Evolutionary conservation across 2,888 invertebrate species (phyloP).

Genomic region (Callyntrura sp.): DNA sequence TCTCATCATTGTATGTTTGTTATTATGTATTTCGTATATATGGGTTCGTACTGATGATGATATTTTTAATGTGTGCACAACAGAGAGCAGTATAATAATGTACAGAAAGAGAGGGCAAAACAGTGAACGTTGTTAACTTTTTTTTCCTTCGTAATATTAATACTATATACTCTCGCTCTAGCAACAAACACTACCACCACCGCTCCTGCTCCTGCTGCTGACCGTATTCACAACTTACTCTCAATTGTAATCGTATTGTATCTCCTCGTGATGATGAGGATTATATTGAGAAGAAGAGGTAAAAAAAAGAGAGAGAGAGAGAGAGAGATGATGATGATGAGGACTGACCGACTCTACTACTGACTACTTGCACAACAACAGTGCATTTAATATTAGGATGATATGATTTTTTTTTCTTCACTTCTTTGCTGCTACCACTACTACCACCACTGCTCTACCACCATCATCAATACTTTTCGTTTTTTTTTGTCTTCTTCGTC

Average conservation of each 20-base stretch:
- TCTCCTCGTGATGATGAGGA: slow-evolving; percentile 69
- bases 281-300: neutral
- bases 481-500: slow-evolving; percentile 16
- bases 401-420: slow-evolving; percentile 19
- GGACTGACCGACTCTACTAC: slow-evolving; percentile 64
- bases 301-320: slow-evolving; percentile 7
- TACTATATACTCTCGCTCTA: too few relatives aligned
- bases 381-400: slow-evolving; percentile 40
- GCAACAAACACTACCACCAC: too few relatives aligned
- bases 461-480: neutral
- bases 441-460: neutral
- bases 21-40: neutral
- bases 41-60: neutral
- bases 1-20: neutral
- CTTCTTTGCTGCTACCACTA: neutral
- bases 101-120: neutral
- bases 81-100: neutral
- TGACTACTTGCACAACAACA: slow-evolving; percentile 18
- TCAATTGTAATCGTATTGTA: slow-evolving; percentile 72
- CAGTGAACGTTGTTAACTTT: neutral
- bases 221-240: slow-evolving; percentile 51
- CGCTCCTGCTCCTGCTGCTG: too few relatives aligned
- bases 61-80: slow-evolving; percentile 11
- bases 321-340: slow-evolving; percentile 56
- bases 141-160: neutral